A percentile compares a stretch with the other conserved stretches of the same genome.
phyloP scores from a whole-genome alignment of 1,140 invertebrate genomes.

The Cydia amplana region DNA sequence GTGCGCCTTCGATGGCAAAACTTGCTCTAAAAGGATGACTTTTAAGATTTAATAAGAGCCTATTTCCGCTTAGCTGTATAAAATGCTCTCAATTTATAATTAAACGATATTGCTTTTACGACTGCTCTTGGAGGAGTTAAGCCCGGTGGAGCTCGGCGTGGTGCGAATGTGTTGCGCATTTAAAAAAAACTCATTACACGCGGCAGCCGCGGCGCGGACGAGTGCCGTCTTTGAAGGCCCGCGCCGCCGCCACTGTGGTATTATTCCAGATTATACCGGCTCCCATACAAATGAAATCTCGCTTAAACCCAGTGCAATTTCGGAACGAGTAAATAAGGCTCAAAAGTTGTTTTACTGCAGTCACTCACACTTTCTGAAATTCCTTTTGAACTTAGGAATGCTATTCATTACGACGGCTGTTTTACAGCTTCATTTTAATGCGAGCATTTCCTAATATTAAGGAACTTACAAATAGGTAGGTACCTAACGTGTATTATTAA shows the following conservation, averaged over 20 bases:
- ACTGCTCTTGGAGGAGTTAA: conserved; percentile 56
- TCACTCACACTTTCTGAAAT: conserved; percentile 71
- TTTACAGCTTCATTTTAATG: not conserved
- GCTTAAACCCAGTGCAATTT: conserved; percentile 78
- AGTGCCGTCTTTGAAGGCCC: conserved; percentile 78
- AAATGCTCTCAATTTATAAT: conserved; percentile 36
- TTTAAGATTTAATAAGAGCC: not conserved
- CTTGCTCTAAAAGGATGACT: not conserved
- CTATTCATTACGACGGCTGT: conserved; percentile 41
- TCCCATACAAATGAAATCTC: conserved; percentile 79
- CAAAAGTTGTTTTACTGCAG: conserved; percentile 75
- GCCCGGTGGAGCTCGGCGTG: conserved; percentile 63
- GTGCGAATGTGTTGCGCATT: conserved; percentile 74
- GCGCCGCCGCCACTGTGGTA: conserved; percentile 75
- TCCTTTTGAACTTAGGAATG: conserved; percentile 64
- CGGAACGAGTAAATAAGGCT: conserved; percentile 77
- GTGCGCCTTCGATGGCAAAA: not conserved
- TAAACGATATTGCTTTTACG: conserved; percentile 49
- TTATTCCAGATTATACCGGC: conserved; percentile 78
- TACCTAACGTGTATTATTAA: not conserved
- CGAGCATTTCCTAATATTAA: not conserved
- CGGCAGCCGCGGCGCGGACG: conserved; percentile 71
- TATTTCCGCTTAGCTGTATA: not conserved
- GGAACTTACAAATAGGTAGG: not conserved
- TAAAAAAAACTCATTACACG: conserved; percentile 77